Conservation (phyloP, 2,113 vertebrate species). For the Candoia aspera region DNA sequence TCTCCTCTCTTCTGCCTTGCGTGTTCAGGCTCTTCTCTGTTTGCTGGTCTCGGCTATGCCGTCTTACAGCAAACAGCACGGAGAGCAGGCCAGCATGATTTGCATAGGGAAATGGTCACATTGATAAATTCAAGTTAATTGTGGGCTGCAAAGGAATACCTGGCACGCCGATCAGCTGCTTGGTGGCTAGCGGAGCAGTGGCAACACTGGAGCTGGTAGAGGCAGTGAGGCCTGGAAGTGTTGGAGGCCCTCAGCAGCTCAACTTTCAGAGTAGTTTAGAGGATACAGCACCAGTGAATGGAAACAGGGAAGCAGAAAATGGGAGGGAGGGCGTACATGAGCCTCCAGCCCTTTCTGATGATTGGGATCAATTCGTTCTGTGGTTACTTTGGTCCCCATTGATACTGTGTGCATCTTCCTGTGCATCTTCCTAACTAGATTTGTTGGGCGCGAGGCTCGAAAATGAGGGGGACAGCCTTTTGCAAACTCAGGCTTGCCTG, state of each 20-base stretch:
- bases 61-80: background rate
- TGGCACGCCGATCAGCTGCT: too few relatives aligned
- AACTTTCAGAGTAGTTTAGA: background rate
- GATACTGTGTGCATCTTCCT: background rate
- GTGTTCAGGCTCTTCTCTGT: too few relatives aligned
- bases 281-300: background rate
- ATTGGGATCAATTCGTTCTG: background rate
- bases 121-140: background rate
- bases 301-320: background rate
- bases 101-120: background rate
- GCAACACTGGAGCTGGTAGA: background rate
- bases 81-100: background rate
- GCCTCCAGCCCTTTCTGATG: background rate
- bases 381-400: background rate
- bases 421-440: constrained; percentile 71
- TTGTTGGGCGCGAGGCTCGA: constrained; percentile 88
- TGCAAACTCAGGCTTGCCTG: constrained; percentile 89
- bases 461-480: constrained; percentile 75
- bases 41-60: too few relatives aligned
- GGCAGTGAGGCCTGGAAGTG: too few relatives aligned
- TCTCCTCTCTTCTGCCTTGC: too few relatives aligned
- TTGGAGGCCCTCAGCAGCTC: background rate
- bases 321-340: background rate
- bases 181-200: too few relatives aligned
- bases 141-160: background rate